Evolutionary conservation across 2,113 vertebrate genomes (phyloP).

Genomic region (Numida meleagris): DNA sequence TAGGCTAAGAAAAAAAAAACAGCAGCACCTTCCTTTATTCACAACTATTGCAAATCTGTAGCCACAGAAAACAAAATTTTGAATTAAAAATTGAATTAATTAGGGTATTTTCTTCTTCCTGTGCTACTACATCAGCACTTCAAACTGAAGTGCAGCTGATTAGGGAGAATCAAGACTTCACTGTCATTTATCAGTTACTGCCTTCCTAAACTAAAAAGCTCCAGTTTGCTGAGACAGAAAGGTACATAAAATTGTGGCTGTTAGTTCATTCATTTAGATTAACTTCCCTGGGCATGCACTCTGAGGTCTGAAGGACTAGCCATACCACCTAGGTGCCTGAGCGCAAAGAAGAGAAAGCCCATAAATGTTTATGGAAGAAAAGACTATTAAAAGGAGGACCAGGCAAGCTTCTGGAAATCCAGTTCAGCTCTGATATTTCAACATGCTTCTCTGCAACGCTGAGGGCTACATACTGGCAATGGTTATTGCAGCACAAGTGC

Average conservation of each 20-base stretch:
- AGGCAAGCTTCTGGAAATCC: neutral
- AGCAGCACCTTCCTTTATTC: neutral
- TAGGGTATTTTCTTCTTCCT: neutral
- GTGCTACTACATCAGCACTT: neutral
- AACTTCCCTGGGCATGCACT: neutral
- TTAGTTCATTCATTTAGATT: slow-evolving; percentile 37
- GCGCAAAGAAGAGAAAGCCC: neutral
- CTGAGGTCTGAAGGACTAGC: slow-evolving; percentile 11
- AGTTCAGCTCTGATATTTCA: neutral
- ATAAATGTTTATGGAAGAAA: neutral
- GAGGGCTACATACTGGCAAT: neutral
- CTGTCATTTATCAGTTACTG: slow-evolving; percentile 25
- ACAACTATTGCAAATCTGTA: neutral
- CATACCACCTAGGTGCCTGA: neutral
- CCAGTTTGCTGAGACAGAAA: slow-evolving; percentile 36
- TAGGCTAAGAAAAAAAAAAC: neutral
- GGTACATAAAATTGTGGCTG: slow-evolving; percentile 3
- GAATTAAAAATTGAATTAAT: neutral
- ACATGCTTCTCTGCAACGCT: neutral
- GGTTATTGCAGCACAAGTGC: neutral
- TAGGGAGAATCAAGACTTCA: neutral
- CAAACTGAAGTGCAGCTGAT: neutral
- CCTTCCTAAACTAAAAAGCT: slow-evolving; percentile 61
- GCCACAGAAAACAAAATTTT: neutral
- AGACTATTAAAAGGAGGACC: neutral